Percentiles rank a stretch among this genome's conserved stretches.
These are phyloP conservation scores for Trachelus troglodyta DNA, from an alignment of 2,888 invertebrate genomes.

Conservation along the genomic window DNA sequence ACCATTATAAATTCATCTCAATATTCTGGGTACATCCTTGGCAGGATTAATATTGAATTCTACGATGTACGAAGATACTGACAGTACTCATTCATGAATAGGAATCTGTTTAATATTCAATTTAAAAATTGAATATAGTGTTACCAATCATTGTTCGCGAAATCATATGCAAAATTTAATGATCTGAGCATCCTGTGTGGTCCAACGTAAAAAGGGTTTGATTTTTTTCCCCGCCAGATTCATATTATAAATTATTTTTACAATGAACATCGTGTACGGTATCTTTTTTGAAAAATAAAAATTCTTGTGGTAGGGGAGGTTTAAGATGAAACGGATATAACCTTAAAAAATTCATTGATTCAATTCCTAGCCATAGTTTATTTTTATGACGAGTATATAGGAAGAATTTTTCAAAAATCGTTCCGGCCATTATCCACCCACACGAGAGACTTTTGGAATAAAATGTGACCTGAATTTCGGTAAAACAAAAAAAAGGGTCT, in stretches of 20 bases:
- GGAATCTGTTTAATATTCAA: constrained; percentile 51
- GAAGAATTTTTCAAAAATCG: not conserved
- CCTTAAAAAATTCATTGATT: not conserved
- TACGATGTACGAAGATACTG: not conserved
- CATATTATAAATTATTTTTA: not conserved
- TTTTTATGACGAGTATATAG: not conserved
- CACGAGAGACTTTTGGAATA: constrained; percentile 11
- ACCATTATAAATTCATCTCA: not conserved
- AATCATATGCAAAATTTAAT: constrained; percentile 52
- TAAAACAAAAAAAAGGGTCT: constrained; percentile 22
- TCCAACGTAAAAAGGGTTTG: constrained; percentile 32
- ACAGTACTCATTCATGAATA: constrained; percentile 24
- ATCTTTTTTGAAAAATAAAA: too few relatives aligned
- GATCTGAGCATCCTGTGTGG: constrained; percentile 51
- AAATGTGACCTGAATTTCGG: constrained; percentile 17
- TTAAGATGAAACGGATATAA: not conserved
- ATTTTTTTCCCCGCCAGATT: not conserved
- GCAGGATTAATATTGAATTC: not conserved
- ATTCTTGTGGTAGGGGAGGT: not conserved
- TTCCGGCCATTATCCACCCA: not conserved
- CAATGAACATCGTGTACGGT: not conserved
- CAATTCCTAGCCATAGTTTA: not conserved
- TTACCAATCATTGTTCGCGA: constrained; percentile 52
- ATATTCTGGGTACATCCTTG: not conserved
- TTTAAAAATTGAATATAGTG: constrained; percentile 57